Conservation (phyloP, 2,888 invertebrate genomes). For the Pachydiplax longipennis region DNA sequence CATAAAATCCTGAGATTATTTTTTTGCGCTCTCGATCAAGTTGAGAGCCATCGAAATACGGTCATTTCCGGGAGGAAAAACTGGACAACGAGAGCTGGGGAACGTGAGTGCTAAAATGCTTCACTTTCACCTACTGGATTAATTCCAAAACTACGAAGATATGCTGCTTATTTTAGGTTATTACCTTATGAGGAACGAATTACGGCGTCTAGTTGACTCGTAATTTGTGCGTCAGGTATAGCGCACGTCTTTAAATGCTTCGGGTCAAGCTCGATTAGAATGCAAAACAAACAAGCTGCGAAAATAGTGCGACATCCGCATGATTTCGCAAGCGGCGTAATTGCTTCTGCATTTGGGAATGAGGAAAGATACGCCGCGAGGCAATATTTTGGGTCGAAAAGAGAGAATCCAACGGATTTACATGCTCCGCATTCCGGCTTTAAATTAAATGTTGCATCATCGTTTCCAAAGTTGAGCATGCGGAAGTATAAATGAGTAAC, state of each 20-base stretch:
- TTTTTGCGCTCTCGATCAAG: neutral
- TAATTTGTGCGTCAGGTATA: neutral
- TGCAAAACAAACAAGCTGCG: neutral
- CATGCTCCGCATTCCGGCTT: too few species aligned
- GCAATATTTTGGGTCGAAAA: too few species aligned
- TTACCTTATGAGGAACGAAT: neutral
- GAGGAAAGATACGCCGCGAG: too few species aligned
- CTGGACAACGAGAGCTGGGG: neutral
- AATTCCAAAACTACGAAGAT: neutral
- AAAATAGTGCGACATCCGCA: too few species aligned
- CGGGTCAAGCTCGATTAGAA: neutral
- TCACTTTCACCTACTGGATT: neutral
- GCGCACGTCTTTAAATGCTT: neutral
- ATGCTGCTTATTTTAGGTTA: neutral
- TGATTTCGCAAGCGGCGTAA: too few species aligned
- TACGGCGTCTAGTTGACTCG: neutral
- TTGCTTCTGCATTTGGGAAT: too few species aligned
- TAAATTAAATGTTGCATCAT: too few species aligned
- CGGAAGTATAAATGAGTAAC: too few species aligned
- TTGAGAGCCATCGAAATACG: neutral
- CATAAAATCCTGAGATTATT: neutral
- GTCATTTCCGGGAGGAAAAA: neutral
- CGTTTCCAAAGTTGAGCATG: too few species aligned
- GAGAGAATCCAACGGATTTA: too few species aligned
- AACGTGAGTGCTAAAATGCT: neutral